These are phyloP conservation scores for Hestina assimilis DNA, from an alignment of 1,140 invertebrate genomes.

Conservation along the genomic window DNA sequence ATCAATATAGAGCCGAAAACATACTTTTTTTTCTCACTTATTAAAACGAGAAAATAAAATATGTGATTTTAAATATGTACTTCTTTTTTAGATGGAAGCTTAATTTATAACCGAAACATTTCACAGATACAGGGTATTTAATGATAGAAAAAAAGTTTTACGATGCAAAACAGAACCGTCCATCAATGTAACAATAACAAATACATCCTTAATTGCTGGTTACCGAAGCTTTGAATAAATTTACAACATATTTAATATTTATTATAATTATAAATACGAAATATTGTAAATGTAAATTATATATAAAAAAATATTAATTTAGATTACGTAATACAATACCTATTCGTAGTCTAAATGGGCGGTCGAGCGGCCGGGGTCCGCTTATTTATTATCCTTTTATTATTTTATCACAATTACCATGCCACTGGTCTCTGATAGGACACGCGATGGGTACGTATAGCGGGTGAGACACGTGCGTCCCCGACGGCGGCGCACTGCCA, in stretches of 20 bases:
- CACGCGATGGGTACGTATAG: slow-evolving; percentile 26
- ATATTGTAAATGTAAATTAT: not conserved
- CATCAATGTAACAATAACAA: slow-evolving; percentile 17
- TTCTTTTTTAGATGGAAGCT: no score
- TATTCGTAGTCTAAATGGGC: slow-evolving; percentile 59
- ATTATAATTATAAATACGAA: no score
- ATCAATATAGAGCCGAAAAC: no score
- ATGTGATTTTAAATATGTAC: no score
- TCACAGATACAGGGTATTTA: not conserved
- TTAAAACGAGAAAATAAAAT: no score
- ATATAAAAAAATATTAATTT: slow-evolving; percentile 8
- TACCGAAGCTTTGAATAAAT: slow-evolving; percentile 4
- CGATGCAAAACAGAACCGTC: slow-evolving; percentile 20
- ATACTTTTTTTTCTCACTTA: no score
- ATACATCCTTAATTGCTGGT: slow-evolving; percentile 21
- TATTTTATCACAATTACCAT: slow-evolving; percentile 66
- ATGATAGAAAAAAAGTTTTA: slow-evolving; percentile 14
- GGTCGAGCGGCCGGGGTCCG: slow-evolving; percentile 43
- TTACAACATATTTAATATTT: not conserved
- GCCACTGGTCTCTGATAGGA: slow-evolving; percentile 50
- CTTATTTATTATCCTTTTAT: slow-evolving; percentile 43
- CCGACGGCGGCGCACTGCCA: slow-evolving; percentile 51
- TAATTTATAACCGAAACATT: not conserved
- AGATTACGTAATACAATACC: slow-evolving; percentile 69
- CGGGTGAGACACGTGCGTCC: slow-evolving; percentile 43